A percentile compares a stretch with the other conserved stretches of the same genome.
Evolutionary conservation across 2,797 vertebrate genomes (phyloP).

Genomic region (Megalops cyprinoides): DNA sequence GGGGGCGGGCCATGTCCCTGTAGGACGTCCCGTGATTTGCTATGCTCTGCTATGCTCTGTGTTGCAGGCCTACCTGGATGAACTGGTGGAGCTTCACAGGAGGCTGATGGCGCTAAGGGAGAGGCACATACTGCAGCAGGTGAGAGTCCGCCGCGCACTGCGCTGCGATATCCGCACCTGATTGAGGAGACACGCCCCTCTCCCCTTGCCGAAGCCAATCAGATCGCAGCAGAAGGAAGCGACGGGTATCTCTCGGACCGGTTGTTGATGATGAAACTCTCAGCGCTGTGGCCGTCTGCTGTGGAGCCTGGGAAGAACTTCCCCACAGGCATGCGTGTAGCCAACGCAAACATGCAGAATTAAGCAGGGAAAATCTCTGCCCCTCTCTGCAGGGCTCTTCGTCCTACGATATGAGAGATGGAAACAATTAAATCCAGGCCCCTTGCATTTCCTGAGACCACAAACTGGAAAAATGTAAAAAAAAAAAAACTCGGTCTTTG

Average conservation of each 20-base stretch:
- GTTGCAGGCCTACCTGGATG: slow-evolving; percentile 90
- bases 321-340: too few species aligned
- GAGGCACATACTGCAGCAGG: slow-evolving; percentile 74
- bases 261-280: too few species aligned
- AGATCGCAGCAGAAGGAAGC: too few species aligned
- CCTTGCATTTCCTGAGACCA: not conserved
- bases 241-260: too few species aligned
- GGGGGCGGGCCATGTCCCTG: not conserved
- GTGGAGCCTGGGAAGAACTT: too few species aligned
- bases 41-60: slow-evolving; percentile 23
- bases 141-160: not conserved
- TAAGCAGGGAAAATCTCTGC: slow-evolving; percentile 38
- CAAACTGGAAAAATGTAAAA: slow-evolving; percentile 23
- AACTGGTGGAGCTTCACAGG: slow-evolving; percentile 96
- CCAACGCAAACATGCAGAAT: too few species aligned
- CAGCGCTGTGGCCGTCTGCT: too few species aligned
- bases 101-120: slow-evolving; percentile 92
- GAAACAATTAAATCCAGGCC: slow-evolving; percentile 53
- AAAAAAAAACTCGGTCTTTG: slow-evolving; percentile 42
- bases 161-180: not conserved
- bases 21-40: slow-evolving; percentile 28
- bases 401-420: slow-evolving; percentile 54
- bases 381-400: slow-evolving; percentile 40
- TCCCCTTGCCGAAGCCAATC: too few species aligned
- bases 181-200: too few species aligned